phyloP scores from a whole-genome alignment of 2,113 vertebrate genomes.

The Illadopsis cleaveri region DNA sequence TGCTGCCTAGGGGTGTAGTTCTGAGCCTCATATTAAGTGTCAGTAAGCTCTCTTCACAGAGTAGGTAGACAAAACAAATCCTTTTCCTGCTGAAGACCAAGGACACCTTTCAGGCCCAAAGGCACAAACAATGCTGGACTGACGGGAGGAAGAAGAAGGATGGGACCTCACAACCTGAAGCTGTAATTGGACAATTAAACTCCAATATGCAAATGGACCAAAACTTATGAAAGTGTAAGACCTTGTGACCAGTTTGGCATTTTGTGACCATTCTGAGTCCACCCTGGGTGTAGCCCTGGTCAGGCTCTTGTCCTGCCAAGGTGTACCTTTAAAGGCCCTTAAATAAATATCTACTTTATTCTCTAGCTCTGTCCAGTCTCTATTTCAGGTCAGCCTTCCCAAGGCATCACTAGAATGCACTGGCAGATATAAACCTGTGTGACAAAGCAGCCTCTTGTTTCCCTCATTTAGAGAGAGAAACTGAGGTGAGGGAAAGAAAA shows the following conservation, averaged over 20 bases:
- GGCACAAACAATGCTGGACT: background rate
- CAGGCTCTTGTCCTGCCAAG: background rate
- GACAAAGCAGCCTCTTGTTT: background rate
- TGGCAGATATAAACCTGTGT: background rate
- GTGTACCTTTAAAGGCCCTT: background rate
- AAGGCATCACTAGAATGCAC: background rate
- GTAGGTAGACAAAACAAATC: background rate
- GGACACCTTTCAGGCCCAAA: background rate
- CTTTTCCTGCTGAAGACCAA: background rate
- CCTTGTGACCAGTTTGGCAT: background rate
- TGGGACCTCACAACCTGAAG: background rate
- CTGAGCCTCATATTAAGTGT: background rate
- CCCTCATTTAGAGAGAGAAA: background rate
- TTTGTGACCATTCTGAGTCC: background rate
- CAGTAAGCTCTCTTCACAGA: background rate
- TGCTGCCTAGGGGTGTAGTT: background rate
- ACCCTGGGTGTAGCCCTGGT: background rate
- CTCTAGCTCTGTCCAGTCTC: background rate
- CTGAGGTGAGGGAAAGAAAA: background rate
- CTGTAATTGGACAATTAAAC: background rate
- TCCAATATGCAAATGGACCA: background rate
- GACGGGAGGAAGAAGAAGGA: background rate
- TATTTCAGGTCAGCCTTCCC: too few relatives aligned
- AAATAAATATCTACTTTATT: background rate
- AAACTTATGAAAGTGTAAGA: background rate